These are phyloP conservation scores for Fringilla coelebs DNA, from an alignment of 2,797 vertebrate genomes.

Conservation along the genomic window DNA sequence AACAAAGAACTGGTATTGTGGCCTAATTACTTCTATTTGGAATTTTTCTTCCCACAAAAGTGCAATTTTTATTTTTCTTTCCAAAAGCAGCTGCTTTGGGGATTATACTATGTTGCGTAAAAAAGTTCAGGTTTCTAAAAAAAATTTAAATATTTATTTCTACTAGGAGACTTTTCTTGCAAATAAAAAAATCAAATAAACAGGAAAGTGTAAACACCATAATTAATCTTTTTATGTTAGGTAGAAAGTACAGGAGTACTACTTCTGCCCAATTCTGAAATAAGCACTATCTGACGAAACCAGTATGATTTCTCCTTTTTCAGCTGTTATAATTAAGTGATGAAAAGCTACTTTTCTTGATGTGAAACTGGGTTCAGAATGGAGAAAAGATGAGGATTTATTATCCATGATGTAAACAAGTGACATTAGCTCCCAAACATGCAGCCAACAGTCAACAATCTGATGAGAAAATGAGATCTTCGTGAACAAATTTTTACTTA, in stretches of 20 bases:
- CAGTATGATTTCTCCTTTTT: background rate
- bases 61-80: background rate
- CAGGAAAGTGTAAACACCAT: background rate
- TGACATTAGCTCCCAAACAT: background rate
- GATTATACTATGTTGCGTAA: background rate
- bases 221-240: background rate
- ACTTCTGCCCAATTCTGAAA: background rate
- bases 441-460: background rate
- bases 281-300: background rate
- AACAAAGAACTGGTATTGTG: background rate
- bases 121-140: background rate
- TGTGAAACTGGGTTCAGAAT: background rate
- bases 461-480: background rate
- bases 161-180: background rate
- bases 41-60: background rate
- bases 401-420: background rate
- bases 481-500: background rate
- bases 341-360: background rate
- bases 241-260: background rate
- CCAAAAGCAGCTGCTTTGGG: background rate
- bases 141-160: background rate
- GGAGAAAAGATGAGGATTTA: background rate
- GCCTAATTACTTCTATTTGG: background rate
- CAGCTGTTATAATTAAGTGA: background rate
- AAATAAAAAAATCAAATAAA: background rate